Percentiles rank a stretch among this genome's conserved stretches.
Conservation (phyloP, 30 jellyfish, hydroid and myxozoan species). For the Hydractinia symbiolongicarpus region DNA sequence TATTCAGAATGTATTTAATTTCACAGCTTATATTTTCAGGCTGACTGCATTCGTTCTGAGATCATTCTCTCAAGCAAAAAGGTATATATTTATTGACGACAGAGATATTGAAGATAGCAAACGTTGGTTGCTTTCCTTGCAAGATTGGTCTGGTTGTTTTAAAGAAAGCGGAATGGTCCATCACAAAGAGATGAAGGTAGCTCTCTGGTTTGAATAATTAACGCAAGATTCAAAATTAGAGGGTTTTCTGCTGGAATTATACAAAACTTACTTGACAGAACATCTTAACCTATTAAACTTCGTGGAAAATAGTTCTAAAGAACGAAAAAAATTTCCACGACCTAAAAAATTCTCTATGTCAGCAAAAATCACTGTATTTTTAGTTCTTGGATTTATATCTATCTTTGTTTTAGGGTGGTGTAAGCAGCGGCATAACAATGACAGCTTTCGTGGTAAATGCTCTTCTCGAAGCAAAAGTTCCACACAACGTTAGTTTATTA, state of each 20-base stretch:
- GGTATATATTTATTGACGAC: constrained; percentile 48
- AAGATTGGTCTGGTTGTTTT: constrained; percentile 58
- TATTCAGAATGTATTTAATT: no score
- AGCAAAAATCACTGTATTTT: no score
- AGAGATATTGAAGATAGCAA: constrained; percentile 28
- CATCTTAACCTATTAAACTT: no score
- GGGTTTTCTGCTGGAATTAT: no score
- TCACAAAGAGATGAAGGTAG: constrained; percentile 47
- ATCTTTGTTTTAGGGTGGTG: constrained; percentile 59
- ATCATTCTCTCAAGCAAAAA: constrained; percentile 69
- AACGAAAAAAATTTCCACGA: no score
- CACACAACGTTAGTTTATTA: not conserved
- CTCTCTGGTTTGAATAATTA: no score
- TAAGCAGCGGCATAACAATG: constrained; percentile 50
- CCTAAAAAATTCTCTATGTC: no score
- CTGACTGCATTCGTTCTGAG: constrained; percentile 71
- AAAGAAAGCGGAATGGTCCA: constrained; percentile 58
- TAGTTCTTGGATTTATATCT: no score
- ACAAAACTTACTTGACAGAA: no score
- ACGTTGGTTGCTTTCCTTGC: constrained; percentile 41
- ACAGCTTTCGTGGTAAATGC: constrained; percentile 68
- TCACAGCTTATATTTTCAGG: constrained; percentile 19
- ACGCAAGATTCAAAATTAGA: no score
- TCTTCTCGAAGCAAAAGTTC: constrained; percentile 59
- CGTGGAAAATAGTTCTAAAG: no score